Evolutionary conservation across 1,140 invertebrate genomes (phyloP).

Genomic region (Lasioglossum baleicum): DNA sequence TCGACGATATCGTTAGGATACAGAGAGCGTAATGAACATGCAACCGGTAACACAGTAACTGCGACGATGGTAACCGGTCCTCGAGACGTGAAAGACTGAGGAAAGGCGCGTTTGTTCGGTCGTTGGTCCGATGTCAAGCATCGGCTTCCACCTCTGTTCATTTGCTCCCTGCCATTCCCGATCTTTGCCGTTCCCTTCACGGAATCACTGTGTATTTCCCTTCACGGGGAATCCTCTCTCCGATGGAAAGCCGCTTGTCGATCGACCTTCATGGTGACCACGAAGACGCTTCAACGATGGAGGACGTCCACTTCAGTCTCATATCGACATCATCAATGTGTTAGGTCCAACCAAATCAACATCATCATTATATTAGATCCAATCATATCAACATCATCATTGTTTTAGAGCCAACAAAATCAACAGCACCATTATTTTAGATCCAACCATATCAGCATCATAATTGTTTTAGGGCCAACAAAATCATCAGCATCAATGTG

Average conservation of each 20-base stretch:
- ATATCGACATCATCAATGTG: too few relatives aligned
- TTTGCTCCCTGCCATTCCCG: constrained; percentile 69
- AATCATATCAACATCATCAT: too few relatives aligned
- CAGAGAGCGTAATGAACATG: background rate
- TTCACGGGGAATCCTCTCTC: constrained; percentile 47
- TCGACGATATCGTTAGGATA: background rate
- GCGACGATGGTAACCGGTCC: constrained; percentile 67
- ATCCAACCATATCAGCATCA: too few relatives aligned
- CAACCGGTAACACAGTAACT: background rate
- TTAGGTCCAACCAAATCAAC: too few relatives aligned
- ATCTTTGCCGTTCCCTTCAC: constrained; percentile 52
- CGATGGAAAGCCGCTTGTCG: constrained; percentile 32
- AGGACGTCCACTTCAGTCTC: too few relatives aligned
- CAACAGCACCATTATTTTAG: too few relatives aligned
- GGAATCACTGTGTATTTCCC: constrained; percentile 41
- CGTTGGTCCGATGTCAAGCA: constrained; percentile 39
- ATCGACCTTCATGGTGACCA: constrained; percentile 33
- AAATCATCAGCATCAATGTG: too few relatives aligned
- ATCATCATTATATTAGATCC: too few relatives aligned
- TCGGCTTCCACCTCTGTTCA: constrained; percentile 34
- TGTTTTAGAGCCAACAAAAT: too few relatives aligned
- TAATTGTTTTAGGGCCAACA: too few relatives aligned
- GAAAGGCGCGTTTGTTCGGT: constrained; percentile 63
- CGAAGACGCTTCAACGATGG: constrained; percentile 7
- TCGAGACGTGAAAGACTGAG: constrained; percentile 77